Evolutionary conservation across 2,888 invertebrate species (phyloP).

Genomic region (Charanyca ferruginea): DNA sequence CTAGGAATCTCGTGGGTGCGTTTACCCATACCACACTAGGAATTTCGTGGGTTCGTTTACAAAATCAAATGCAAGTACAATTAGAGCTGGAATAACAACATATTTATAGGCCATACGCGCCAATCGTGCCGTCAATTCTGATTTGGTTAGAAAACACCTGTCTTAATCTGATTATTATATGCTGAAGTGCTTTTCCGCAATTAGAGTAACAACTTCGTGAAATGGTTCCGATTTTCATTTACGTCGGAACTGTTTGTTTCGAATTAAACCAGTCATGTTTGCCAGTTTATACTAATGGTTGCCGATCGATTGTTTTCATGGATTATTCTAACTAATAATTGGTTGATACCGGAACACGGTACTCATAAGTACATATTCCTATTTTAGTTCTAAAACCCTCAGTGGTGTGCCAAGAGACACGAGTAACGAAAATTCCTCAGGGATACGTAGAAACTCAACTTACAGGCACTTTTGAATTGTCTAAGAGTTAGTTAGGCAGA

Average conservation of each 20-base stretch:
- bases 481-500: no score
- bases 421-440: no score
- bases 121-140: conserved; percentile 27
- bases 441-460: no score
- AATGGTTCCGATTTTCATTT: not conserved
- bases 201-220: not conserved
- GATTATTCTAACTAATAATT: not conserved
- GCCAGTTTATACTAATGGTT: not conserved
- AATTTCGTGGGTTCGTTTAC: not conserved
- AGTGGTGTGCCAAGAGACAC: not conserved
- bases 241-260: conserved; percentile 2
- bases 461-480: no score
- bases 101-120: not conserved
- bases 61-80: no score
- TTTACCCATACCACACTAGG: not conserved
- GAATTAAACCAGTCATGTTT: conserved; percentile 16
- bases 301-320: conserved; percentile 1
- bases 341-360: not conserved
- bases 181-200: not conserved
- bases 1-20: not conserved
- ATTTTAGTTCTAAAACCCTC: not conserved
- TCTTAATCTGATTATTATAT: not conserved
- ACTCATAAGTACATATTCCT: not conserved
- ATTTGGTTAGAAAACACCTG: conserved; percentile 34
- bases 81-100: not conserved